Base-by-base conservation (phyloP, 2,797 vertebrate genomes). In the Ctenopoma kingsleyae region DNA sequence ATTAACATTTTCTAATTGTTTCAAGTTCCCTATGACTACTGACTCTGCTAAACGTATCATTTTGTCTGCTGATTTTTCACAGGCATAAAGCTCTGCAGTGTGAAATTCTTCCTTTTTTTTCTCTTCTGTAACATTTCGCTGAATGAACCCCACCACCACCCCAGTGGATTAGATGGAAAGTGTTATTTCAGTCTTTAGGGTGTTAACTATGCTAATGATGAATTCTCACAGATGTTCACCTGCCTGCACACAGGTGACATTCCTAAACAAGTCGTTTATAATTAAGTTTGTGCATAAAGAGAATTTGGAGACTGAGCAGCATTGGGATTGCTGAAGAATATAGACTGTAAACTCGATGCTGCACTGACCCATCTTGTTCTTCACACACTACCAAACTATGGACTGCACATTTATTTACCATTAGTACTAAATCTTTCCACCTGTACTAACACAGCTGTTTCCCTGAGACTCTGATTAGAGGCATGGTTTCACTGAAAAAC, bases 381-480 rank as follows among this genome's bases (percentile, higher is more conserved):
- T 72, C 41, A 53, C 16, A 27, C 47, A 46, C 12, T 1, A 35
- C 46, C 10, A 46, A 16, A 63, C 13, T 51, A 41, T 7, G 8
- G 13, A 53, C 49, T 59, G 12, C 38, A 63, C 35, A 71, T 32
- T 32, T 27, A 52, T 67, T 51, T 44, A 36, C 47, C 43, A 20
- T 11, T 10, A 43, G 25, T 35, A 58, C 50, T 56, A 49, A 54
- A 74, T 68, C 4, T 22, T 10, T 20, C 70, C 71, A 79, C 74
- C 76, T 84, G 77, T 63, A 54, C 63, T 61, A 76, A 76, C 80
- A 82, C 87, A 90, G 83, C 85, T 92, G 79, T 52, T 74, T 62
- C 35, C 50, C 41, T 9, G 47, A 83, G 62, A 75, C 32, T 23
- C 65, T 84, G 86, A 91, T 91, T 85, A 78, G 55, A 78, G 36